Conservation (phyloP, 2,113 vertebrate species). For the Lontra canadensis region DNA sequence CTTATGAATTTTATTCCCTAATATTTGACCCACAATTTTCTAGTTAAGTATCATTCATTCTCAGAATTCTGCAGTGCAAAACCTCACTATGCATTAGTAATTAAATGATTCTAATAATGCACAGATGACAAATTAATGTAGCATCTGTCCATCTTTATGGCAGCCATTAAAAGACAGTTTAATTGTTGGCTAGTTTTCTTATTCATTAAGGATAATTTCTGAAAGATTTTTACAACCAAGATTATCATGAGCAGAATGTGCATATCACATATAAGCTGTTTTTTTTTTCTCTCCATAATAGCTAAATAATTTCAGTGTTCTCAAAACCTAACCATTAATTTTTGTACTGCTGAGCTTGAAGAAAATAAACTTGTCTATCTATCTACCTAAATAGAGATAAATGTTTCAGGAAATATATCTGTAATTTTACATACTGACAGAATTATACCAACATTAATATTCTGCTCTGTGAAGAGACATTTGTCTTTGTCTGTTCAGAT, state of each 20-base stretch:
- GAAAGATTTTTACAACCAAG: neutral
- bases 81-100: neutral
- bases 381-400: neutral
- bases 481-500: neutral
- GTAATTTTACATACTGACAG: neutral
- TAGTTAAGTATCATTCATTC: neutral
- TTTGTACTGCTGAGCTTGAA: neutral
- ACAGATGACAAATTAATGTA: neutral
- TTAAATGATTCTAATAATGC: conserved; percentile 41
- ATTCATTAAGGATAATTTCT: conserved; percentile 39
- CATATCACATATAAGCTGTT: neutral
- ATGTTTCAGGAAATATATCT: neutral
- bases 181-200: conserved; percentile 14
- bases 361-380: neutral
- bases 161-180: conserved; percentile 22
- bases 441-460: neutral
- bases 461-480: neutral
- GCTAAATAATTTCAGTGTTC: neutral
- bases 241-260: neutral
- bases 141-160: conserved; percentile 8
- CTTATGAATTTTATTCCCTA: neutral
- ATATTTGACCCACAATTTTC: neutral
- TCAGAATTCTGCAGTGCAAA: neutral
- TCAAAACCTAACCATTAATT: neutral
- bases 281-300: neutral